Base-by-base conservation (phyloP, 2,888 invertebrate genomes). In the Hyppa rectilinea region DNA sequence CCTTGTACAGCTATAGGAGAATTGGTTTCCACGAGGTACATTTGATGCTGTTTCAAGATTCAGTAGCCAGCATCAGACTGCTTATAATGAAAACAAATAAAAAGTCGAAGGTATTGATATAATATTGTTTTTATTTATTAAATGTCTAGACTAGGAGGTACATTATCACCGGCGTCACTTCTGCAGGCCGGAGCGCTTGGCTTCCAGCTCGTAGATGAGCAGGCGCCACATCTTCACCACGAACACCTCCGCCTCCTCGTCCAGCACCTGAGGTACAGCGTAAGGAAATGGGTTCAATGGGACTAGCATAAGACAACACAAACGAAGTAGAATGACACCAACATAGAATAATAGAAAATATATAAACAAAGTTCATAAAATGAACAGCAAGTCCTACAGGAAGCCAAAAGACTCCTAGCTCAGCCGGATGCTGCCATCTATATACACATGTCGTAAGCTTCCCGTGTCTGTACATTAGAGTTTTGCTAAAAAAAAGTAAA, bases 171-270 rank as follows among this genome's bases (percentile, higher is more conserved):
- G 59, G 14, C 50, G 50, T 90, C 89, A 93, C 92, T 94, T 93
- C 91, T 91, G 91, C 93, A 99, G 96, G 82, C 99, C 99, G 92
- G 98, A 97, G 94, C 99, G 99, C 96, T 99, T 99, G 71, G 99
- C 99, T 96, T 99, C 99, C 86, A 99, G 98, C 97, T 99, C 99
- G 96, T 99, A 99, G 88, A 99, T 99, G 81, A 99, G 97, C 89
- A 99, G 97, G 85, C 99, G 97, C 99, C 99, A 99, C 99, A 99
- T 99, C 97, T 99, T 99, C 81, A 99, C 99, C 87, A 99, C 99
- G 96, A 99, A 99, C 84, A 99, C 99, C 96, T 99, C 99, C 5
- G 99, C 99, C 95, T 99, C 99, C 92, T 99, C 99, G 93, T 99
- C 99, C 89, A 99, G 97, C 85, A 99, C 99, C 99, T 99, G 67